phyloP scores from a whole-genome alignment of 2,888 invertebrate genomes.

The Plagiodera versicolora region DNA sequence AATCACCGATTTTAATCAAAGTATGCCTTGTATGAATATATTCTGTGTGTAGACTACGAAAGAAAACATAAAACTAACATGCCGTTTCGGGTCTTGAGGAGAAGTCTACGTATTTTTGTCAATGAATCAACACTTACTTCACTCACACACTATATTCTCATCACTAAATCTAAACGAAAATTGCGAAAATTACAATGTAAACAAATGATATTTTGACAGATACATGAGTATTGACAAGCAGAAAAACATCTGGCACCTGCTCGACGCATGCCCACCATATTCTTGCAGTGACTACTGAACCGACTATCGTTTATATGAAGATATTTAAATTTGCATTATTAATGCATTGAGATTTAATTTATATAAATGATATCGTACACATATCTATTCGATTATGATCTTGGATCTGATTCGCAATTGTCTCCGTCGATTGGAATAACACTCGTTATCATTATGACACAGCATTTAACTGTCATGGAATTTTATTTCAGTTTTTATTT shows the following conservation, averaged over 20 bases:
- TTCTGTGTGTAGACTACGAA: neutral
- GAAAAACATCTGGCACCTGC: neutral
- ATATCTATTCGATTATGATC: too few relatives aligned
- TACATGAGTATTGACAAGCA: neutral
- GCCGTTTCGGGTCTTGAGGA: neutral
- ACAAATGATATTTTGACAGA: conserved; percentile 31
- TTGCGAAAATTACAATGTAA: conserved; percentile 22
- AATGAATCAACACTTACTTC: neutral
- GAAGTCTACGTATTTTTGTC: neutral
- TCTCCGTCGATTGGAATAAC: too few relatives aligned
- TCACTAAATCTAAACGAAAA: conserved; percentile 24
- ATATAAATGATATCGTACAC: too few relatives aligned
- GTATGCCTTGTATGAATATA: neutral
- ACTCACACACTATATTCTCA: conserved; percentile 10
- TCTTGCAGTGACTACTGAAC: neutral
- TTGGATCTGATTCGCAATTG: too few relatives aligned
- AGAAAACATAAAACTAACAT: neutral
- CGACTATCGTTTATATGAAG: neutral
- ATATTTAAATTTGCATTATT: too few relatives aligned
- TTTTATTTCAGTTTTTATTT: too few relatives aligned
- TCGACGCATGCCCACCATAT: conserved; percentile 7
- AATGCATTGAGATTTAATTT: too few relatives aligned
- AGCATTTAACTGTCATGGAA: neutral
- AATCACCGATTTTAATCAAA: neutral
- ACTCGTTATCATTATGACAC: too few relatives aligned